Evolutionary conservation across 1,140 invertebrate species (phyloP), one percentile per base, ranked within the genome.

Genomic region (Drosophila paulistorum): DNA sequence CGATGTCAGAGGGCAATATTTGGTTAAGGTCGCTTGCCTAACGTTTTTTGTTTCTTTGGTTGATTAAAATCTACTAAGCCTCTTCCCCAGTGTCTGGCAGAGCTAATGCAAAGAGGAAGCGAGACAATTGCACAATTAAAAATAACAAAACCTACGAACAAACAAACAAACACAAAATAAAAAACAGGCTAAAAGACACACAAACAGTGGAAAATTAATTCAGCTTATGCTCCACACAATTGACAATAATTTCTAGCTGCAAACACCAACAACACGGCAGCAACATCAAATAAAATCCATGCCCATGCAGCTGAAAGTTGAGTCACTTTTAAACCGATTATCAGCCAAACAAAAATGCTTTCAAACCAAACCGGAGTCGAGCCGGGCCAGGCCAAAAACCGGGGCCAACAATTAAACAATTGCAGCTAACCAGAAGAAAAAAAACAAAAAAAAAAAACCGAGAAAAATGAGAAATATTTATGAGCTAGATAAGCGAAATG

Each of bases 361-460:
- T 84, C 66, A 63, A 66, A 64, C 70, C 73, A 39, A 55, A 20
- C 11, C 23, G 20, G 48, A 17, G 20, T 42, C 65, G 11, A 5
- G 26, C 35, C 71, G 13, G 68, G 7, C 48, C 39, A 14, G 62
- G 57, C 54, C 45, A n/a, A 71, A 71, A 72, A 69, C 51, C 48
- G 70, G 55, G 42, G 61, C 74, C n/a, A 78, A 87, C 83, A 87
- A 87, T 87, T 89, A 87, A 87, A 87, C 84, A 87, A 87, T 84
- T 89, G 84, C 84, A 83, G 72, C 66, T 57, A 68, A 67, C 61
- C 61, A 57, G 17, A 51, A 51, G 17, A 51, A 68, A 33, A 51
- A 65, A 55, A 51, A 51, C 9, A 51, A 68, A 33, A 51, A 65
- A 55, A 75, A 71, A 48, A 74, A 17, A 17, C 17, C 35, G 2